These are phyloP conservation scores for Brachyrhaphis roseni DNA, from an alignment of 2,797 vertebrate genomes.

Conservation along the genomic window DNA sequence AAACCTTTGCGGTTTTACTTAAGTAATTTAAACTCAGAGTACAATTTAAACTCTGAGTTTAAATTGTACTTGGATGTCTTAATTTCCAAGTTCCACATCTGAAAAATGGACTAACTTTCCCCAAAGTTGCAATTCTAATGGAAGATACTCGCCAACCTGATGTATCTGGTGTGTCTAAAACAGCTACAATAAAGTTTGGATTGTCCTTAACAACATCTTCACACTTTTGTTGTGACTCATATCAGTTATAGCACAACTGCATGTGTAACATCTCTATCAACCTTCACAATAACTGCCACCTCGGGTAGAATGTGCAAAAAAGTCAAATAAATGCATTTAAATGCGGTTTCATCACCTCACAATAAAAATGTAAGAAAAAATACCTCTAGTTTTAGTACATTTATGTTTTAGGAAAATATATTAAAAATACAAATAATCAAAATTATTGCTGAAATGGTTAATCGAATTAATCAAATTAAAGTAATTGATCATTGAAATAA, in stretches of 20 bases:
- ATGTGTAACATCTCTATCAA: not conserved
- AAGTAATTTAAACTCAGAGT: too few species aligned
- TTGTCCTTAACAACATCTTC: not conserved
- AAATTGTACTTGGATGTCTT: not conserved
- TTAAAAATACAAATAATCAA: too few species aligned
- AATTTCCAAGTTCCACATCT: not conserved
- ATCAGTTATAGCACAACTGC: not conserved
- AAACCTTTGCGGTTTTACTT: constrained; percentile 44
- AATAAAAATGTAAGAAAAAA: too few species aligned
- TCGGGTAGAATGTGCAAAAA: not conserved
- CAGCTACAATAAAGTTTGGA: not conserved
- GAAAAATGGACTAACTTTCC: not conserved
- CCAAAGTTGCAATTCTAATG: not conserved
- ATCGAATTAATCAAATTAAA: too few species aligned
- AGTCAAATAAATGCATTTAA: not conserved
- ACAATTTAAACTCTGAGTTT: constrained; percentile 21
- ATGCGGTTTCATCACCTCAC: not conserved
- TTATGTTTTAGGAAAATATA: too few species aligned
- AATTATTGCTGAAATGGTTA: too few species aligned
- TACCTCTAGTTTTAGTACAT: too few species aligned
- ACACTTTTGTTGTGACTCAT: not conserved
- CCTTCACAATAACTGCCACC: not conserved
- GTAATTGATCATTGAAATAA: too few species aligned
- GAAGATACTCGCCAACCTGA: not conserved
- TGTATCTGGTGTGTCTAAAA: not conserved